These are phyloP conservation scores for Embiotoca jacksoni DNA, from an alignment of 2,113 vertebrate genomes.

Conservation along the genomic window DNA sequence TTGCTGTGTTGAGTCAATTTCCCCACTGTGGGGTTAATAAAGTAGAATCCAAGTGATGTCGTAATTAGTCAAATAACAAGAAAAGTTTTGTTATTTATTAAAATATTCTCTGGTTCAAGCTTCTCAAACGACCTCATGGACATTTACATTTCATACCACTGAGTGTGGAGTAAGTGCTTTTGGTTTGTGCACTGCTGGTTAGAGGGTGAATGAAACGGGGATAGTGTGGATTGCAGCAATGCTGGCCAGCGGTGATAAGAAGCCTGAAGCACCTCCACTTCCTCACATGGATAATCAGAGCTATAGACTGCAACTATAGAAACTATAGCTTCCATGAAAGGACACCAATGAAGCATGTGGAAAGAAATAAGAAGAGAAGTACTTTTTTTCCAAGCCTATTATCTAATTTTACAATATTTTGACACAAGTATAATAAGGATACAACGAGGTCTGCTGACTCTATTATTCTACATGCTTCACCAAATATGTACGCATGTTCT, in stretches of 20 bases:
- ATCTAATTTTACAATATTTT: not conserved
- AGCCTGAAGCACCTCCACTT: conserved; percentile 31
- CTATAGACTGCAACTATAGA: conserved; percentile 17
- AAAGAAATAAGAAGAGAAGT: not conserved
- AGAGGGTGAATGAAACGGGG: not conserved
- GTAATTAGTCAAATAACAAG: too few species aligned
- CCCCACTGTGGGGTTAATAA: too few species aligned
- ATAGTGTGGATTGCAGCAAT: conserved; percentile 31
- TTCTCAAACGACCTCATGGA: too few species aligned
- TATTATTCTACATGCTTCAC: not conserved
- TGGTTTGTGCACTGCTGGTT: not conserved
- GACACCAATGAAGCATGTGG: not conserved
- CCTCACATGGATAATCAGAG: conserved; percentile 38
- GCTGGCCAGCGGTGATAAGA: conserved; percentile 49
- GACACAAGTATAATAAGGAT: not conserved
- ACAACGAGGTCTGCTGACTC: not conserved
- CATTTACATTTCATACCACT: too few species aligned
- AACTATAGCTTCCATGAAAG: conserved; percentile 13
- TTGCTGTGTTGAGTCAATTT: too few species aligned
- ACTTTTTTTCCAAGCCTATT: not conserved
- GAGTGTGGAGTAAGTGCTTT: not conserved
- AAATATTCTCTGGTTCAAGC: too few species aligned
- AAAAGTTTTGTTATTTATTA: too few species aligned
- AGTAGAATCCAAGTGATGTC: too few species aligned
- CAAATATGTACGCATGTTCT: too few species aligned